phyloP scores from a whole-genome alignment of 2,797 vertebrate genomes.

The Hyperoplus lanceolatus region DNA sequence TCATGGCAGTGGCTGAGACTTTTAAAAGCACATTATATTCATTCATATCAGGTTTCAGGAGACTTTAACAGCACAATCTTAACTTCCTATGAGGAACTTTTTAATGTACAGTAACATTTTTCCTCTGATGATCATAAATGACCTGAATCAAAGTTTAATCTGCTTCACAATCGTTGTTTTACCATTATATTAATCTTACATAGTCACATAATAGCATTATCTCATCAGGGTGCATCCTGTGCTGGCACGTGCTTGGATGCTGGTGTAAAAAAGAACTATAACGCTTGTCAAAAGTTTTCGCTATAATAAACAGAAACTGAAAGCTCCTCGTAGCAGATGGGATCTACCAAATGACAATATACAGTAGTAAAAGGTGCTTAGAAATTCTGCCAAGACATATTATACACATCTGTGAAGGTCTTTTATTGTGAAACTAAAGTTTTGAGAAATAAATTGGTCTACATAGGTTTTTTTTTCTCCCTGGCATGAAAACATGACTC shows the following conservation, averaged over 20 bases:
- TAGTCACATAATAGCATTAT: too few species aligned
- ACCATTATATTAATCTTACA: too few species aligned
- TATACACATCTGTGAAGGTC: background rate
- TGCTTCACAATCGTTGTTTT: too few species aligned
- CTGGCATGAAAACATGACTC: slow-evolving; percentile 68
- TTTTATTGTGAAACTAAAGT: background rate
- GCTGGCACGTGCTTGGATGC: too few species aligned
- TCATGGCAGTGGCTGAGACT: background rate
- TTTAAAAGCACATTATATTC: slow-evolving; percentile 4
- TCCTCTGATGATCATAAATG: too few species aligned
- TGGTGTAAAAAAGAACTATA: too few species aligned
- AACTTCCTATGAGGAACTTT: background rate
- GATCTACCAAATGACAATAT: background rate
- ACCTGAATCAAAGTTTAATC: too few species aligned
- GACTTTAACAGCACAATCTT: slow-evolving; percentile 8
- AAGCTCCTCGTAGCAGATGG: background rate
- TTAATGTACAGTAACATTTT: too few species aligned
- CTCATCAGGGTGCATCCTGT: too few species aligned
- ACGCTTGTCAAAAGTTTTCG: too few species aligned
- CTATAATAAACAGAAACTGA: too few species aligned
- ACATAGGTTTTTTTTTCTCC: slow-evolving; percentile 38
- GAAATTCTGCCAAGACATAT: background rate
- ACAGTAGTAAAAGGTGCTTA: background rate
- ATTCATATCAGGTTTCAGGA: background rate
- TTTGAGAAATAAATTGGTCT: slow-evolving; percentile 31